Conservation (phyloP, 1,140 invertebrate genomes). For the Pseudobourletiella spinata region DNA sequence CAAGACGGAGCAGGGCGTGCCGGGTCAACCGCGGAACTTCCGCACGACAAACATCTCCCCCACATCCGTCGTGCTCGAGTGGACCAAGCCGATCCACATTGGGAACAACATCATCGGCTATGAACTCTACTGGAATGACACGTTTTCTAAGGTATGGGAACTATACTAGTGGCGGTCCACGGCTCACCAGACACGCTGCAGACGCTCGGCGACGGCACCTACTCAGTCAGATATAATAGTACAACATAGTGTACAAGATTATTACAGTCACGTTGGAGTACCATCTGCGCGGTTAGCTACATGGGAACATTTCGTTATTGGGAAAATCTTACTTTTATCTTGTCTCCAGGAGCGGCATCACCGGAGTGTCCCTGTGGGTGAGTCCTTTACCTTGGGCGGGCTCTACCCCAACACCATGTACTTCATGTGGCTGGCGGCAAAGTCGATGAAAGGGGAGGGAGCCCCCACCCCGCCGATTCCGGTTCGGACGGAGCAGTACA, state of each 20-base stretch:
- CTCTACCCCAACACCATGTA: constrained; percentile 93
- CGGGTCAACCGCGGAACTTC: constrained; percentile 78
- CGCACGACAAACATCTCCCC: constrained; percentile 65
- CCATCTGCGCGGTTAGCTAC: too few relatives aligned
- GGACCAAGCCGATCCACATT: constrained; percentile 80
- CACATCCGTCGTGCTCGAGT: constrained; percentile 72
- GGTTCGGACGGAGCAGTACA: constrained; percentile 89
- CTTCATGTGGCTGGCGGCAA: constrained; percentile 89
- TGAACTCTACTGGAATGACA: constrained; percentile 96
- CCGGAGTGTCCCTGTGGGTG: constrained; percentile 63
- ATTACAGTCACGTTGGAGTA: too few relatives aligned
- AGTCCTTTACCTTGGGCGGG: constrained; percentile 73
- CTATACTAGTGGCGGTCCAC: too few relatives aligned
- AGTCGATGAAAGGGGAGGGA: constrained; percentile 83
- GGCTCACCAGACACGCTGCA: too few relatives aligned
- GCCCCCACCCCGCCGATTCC: constrained; percentile 88
- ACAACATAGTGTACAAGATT: too few relatives aligned
- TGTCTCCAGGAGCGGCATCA: constrained; percentile 51
- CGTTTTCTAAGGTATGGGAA: constrained; percentile 66
- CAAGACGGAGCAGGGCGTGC: constrained; percentile 88
- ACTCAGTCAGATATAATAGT: too few relatives aligned
- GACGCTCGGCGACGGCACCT: too few relatives aligned
- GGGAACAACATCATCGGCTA: constrained; percentile 88
- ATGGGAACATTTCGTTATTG: too few relatives aligned
- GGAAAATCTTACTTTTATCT: background rate